A percentile compares a stretch with the other conserved stretches of the same genome.
Conservation (phyloP, 1,140 invertebrate species). For the Lepidostoma basale region DNA sequence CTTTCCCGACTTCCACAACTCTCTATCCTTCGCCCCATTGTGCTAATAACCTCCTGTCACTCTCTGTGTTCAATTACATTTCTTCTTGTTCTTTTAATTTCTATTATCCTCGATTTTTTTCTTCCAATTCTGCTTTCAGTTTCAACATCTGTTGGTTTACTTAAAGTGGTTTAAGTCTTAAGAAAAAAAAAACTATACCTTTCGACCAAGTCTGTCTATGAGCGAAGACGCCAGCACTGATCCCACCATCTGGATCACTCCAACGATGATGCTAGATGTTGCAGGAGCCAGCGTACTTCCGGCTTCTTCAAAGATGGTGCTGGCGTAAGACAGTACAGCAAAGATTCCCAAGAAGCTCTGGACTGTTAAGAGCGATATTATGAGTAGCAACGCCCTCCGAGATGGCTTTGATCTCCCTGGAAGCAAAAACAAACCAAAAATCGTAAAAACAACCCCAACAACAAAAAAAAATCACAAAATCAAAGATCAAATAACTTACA, state of each 20-base stretch:
- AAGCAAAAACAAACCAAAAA: conserved; percentile 12
- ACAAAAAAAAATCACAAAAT: not conserved
- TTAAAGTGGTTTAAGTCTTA: no score
- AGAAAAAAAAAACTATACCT: conserved; percentile 32
- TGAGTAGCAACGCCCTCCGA: conserved; percentile 1
- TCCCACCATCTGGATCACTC: conserved; percentile 22
- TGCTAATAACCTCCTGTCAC: no score
- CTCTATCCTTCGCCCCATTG: no score
- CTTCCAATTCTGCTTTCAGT: no score
- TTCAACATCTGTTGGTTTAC: no score
- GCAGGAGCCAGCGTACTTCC: conserved; percentile 25
- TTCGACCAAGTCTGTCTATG: conserved; percentile 51
- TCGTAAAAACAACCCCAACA: conserved; percentile 15
- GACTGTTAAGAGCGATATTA: conserved; percentile 6
- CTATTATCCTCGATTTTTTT: no score
- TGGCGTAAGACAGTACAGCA: conserved; percentile 28
- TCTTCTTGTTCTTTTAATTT: no score
- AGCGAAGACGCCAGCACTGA: conserved; percentile 48
- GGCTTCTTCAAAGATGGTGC: conserved; percentile 27
- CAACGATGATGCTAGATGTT: conserved; percentile 26
- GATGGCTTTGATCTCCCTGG: conserved; percentile 18
- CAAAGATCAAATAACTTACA: not conserved
- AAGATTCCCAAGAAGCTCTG: conserved; percentile 34
- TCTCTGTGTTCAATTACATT: no score
- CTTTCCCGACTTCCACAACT: no score